Percentiles rank a stretch among this genome's conserved stretches.
Evolutionary conservation across 2,113 vertebrate genomes (phyloP).

Genomic region (Marmota monax): DNA sequence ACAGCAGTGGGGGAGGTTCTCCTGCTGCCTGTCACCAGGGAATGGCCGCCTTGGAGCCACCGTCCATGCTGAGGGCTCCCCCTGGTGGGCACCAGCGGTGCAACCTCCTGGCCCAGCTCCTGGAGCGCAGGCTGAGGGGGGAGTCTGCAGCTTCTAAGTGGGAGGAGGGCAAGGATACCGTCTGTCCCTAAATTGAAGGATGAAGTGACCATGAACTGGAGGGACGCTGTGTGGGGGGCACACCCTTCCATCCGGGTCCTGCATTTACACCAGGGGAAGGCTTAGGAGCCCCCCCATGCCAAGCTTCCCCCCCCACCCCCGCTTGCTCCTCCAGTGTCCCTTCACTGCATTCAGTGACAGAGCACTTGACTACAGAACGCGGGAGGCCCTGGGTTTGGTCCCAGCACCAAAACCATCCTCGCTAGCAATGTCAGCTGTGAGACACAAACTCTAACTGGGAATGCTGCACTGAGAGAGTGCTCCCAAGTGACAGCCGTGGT

Average conservation of each 20-base stretch:
- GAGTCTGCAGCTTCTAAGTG: not conserved
- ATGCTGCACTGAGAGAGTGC: rapidly evolving
- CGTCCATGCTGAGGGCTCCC: not conserved
- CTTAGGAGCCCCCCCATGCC: not conserved
- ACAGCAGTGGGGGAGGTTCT: no score
- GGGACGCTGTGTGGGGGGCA: not conserved
- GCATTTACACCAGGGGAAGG: not conserved
- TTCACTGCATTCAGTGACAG: no score
- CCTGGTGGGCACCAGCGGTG: not conserved
- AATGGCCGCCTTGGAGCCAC: not conserved
- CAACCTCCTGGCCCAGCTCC: not conserved
- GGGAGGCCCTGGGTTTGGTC: no score
- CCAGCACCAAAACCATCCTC: no score
- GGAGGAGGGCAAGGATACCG: not conserved
- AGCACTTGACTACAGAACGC: no score
- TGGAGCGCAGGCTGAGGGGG: rapidly evolving
- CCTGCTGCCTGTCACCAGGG: not conserved
- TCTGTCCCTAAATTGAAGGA: not conserved
- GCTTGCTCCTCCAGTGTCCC: not conserved
- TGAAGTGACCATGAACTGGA: not conserved
- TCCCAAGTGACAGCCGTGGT: not conserved
- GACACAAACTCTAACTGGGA: no score
- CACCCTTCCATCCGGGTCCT: not conserved
- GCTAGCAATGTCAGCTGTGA: no score
- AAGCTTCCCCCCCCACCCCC: no score